Evolutionary conservation across 2,113 vertebrate species (phyloP).

Genomic region (Zosterops lateralis): DNA sequence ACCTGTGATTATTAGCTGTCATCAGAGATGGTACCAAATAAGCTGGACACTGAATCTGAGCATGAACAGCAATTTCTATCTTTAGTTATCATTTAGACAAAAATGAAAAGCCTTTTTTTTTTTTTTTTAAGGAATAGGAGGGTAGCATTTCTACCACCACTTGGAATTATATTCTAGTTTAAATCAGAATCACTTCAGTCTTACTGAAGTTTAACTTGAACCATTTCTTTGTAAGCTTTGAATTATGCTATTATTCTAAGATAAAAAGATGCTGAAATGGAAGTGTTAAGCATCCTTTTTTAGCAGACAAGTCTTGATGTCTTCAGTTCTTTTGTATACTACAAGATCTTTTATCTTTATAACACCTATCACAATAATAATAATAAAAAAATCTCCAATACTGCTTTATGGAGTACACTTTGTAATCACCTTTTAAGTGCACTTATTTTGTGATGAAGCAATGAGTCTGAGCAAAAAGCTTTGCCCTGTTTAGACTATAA

Average conservation of each 20-base stretch:
- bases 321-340: not conserved
- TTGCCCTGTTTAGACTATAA: constrained; percentile 25
- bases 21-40: not conserved
- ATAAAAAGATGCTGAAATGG: constrained; percentile 12
- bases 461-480: constrained; percentile 11
- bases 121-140: not conserved
- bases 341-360: constrained; percentile 7
- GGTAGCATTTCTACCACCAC: not conserved
- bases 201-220: constrained; percentile 7
- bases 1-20: not conserved
- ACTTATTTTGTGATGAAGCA: not conserved
- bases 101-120: not conserved
- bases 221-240: not conserved
- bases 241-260: not conserved
- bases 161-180: not conserved
- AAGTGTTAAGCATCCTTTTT: constrained; percentile 27
- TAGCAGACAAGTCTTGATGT: not conserved
- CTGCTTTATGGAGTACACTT: not conserved
- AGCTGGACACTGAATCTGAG: not conserved
- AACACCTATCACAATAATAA: not conserved
- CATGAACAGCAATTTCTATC: not conserved
- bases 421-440: constrained; percentile 27
- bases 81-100: not conserved
- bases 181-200: not conserved
- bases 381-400: not conserved